Evolutionary conservation across 2,888 invertebrate species (phyloP).

Genomic region (Agrotis ipsilon): DNA sequence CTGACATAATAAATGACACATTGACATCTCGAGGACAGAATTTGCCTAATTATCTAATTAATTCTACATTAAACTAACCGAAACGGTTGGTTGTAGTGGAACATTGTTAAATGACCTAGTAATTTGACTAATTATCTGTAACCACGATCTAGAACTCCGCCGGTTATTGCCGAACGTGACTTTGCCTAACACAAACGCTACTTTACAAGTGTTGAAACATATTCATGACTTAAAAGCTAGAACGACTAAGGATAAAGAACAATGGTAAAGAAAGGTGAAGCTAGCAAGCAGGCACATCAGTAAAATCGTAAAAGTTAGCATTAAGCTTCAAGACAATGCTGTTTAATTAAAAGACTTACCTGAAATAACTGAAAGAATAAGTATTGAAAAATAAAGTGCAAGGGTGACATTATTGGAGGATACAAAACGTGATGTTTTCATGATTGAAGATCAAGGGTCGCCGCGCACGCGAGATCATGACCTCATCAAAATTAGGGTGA

Average conservation of each 20-base stretch:
- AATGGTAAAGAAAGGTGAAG: neutral
- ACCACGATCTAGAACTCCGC: constrained; percentile 22
- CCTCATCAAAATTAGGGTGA: constrained; percentile 32
- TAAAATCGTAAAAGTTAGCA: neutral
- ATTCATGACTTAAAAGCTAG: neutral
- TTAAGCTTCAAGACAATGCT: neutral
- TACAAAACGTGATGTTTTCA: constrained; percentile 51
- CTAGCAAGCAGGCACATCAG: neutral
- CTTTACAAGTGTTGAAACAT: constrained; percentile 24
- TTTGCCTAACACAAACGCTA: constrained; percentile 1
- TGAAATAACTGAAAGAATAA: neutral
- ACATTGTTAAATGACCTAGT: constrained; percentile 22
- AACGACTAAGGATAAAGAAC: constrained; percentile 13
- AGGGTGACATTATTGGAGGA: constrained; percentile 22
- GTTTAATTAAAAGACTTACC: neutral
- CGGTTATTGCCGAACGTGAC: constrained; percentile 27
- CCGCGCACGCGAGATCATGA: constrained; percentile 33
- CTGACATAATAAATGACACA: neutral
- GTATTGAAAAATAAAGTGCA: constrained; percentile 8
- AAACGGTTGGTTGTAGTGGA: constrained; percentile 18
- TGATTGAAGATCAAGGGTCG: constrained; percentile 43
- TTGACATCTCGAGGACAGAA: constrained; percentile 14
- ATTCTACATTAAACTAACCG: constrained; percentile 30
- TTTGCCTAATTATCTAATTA: constrained; percentile 17
- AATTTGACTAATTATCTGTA: constrained; percentile 22